phyloP scores from a whole-genome alignment of 1,140 invertebrate genomes.

The Pygmarrhopalites habei region DNA sequence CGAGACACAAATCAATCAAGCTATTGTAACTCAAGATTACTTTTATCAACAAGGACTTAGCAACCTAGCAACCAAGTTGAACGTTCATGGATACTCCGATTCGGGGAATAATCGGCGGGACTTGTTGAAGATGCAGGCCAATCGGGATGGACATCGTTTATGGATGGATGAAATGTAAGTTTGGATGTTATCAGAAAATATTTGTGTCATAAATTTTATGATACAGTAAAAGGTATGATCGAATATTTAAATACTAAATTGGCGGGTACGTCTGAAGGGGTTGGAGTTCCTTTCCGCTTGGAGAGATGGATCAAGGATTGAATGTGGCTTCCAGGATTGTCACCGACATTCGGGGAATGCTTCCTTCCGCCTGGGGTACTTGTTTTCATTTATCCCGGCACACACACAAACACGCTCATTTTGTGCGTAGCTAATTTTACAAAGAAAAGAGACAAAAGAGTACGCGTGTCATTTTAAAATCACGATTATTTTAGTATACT shows the following conservation, averaged over 20 bases:
- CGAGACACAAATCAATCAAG: slow-evolving; percentile 31
- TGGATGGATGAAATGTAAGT: slow-evolving; percentile 32
- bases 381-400: too few relatives aligned
- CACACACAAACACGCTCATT: neutral
- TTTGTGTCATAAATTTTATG: slow-evolving; percentile 1
- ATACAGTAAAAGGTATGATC: neutral
- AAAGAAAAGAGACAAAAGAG: neutral
- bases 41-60: slow-evolving; percentile 18
- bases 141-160: slow-evolving; percentile 9
- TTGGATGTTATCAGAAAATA: neutral
- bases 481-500: slow-evolving; percentile 24
- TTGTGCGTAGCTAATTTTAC: neutral
- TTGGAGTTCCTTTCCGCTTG: slow-evolving; percentile 14
- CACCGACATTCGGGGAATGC: slow-evolving; percentile 22
- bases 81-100: slow-evolving; percentile 26
- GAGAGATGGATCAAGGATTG: slow-evolving; percentile 32
- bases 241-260: neutral
- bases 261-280: too few relatives aligned
- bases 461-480: neutral
- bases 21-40: slow-evolving; percentile 14
- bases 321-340: slow-evolving; percentile 22
- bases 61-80: slow-evolving; percentile 19
- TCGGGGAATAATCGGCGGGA: neutral
- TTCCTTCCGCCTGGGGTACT: slow-evolving; percentile 33
- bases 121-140: neutral